A percentile compares a stretch with the other conserved stretches of the same genome.
Conservation (phyloP, 1,140 invertebrate genomes). For the Drosophila arizonae region DNA sequence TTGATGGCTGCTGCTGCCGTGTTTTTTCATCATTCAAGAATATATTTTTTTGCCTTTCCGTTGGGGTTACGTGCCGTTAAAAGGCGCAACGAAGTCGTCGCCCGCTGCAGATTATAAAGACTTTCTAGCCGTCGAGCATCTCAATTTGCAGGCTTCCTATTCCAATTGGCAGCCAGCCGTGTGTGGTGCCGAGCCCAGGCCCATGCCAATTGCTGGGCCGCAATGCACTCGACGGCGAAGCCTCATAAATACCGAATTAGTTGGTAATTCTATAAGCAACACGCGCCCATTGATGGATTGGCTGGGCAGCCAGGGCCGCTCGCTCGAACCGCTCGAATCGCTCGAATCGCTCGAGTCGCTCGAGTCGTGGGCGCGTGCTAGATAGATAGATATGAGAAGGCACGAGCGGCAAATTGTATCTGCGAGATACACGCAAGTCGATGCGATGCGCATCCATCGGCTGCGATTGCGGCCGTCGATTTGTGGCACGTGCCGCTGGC, state of each 20-base stretch:
- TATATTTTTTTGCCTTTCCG: slow-evolving; percentile 14
- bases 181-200: too few species aligned
- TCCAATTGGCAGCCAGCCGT: slow-evolving; percentile 4
- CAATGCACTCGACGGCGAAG: slow-evolving; percentile 78
- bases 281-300: slow-evolving; percentile 80
- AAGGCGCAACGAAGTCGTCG: slow-evolving; percentile 63
- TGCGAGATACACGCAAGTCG: slow-evolving; percentile 27
- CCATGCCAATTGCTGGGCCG: slow-evolving; percentile 43
- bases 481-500: slow-evolving; percentile 24
- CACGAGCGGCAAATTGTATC: slow-evolving; percentile 43
- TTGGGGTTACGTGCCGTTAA: slow-evolving; percentile 56
- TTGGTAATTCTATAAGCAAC: slow-evolving; percentile 83
- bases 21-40: not conserved
- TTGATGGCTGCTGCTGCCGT: slow-evolving; percentile 8
- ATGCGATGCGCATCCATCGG: slow-evolving; percentile 35
- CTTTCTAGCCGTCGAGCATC: slow-evolving; percentile 66
- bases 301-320: slow-evolving; percentile 33
- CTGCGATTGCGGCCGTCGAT: slow-evolving; percentile 22
- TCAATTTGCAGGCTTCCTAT: slow-evolving; percentile 76
- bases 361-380: slow-evolving; percentile 50
- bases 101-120: slow-evolving; percentile 70
- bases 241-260: slow-evolving; percentile 83
- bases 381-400: slow-evolving; percentile 51
- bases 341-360: not conserved
- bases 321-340: not conserved